Percentiles rank a stretch among this genome's conserved stretches.
Conservation (phyloP, 2,888 invertebrate species). For the Zele albiditarsus region DNA sequence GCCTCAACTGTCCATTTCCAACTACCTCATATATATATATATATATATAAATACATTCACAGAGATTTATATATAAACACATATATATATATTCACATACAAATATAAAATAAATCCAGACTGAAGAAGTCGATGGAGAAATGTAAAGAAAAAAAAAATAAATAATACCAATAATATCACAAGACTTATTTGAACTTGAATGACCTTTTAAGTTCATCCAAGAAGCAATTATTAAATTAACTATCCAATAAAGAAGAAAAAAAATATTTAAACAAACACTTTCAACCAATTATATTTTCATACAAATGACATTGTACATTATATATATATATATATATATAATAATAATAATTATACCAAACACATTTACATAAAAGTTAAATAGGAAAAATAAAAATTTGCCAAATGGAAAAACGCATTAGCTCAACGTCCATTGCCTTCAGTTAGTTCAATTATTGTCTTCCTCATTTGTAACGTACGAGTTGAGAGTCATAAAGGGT, state of each 20-base stretch:
- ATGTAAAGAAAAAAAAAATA: background rate
- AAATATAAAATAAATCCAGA: background rate
- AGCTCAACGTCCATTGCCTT: background rate
- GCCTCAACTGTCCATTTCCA: slow-evolving; percentile 10
- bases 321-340: no score
- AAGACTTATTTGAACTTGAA: background rate
- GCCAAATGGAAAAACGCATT: background rate
- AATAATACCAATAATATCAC: slow-evolving; percentile 5
- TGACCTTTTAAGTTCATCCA: background rate
- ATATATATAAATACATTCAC: no score
- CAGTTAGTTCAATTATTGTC: background rate
- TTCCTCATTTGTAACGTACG: background rate
- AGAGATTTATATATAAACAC: no score
- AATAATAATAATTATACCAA: background rate
- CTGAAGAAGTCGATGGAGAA: background rate
- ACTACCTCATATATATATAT: background rate
- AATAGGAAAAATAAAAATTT: background rate
- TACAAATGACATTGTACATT: background rate
- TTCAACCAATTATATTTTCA: background rate
- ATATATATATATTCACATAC: background rate
- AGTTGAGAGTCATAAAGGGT: background rate
- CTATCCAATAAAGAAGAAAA: background rate
- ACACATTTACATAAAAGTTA: no score
- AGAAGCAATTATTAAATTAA: background rate
- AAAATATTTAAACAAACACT: background rate